Evolutionary conservation across 2,113 vertebrate species (phyloP).

Genomic region (Microtus pennsylvanicus): DNA sequence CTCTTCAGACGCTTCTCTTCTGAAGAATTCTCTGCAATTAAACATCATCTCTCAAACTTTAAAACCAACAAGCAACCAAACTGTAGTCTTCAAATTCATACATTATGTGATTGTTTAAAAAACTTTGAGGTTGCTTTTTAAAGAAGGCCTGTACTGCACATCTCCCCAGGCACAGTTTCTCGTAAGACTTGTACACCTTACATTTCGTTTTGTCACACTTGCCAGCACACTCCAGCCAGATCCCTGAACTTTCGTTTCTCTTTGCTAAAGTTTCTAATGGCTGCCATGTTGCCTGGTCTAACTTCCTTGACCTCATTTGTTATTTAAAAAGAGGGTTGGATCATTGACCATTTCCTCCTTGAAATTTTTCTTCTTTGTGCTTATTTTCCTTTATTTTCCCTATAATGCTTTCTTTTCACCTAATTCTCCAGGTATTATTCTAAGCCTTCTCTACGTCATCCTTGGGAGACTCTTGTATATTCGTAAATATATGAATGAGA

Average conservation of each 20-base stretch:
- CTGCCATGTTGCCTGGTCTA: background rate
- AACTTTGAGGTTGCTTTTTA: background rate
- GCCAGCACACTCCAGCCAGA: background rate
- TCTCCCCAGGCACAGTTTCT: background rate
- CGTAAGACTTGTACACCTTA: background rate
- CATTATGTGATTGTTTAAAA: background rate
- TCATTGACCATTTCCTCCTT: background rate
- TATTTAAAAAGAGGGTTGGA: background rate
- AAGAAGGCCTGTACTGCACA: background rate
- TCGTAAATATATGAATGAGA: background rate
- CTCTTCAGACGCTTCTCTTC: background rate
- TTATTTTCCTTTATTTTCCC: constrained; percentile 11
- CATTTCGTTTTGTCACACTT: background rate
- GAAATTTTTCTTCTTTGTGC: background rate
- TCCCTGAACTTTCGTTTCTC: background rate
- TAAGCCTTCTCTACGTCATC: background rate
- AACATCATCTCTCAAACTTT: background rate
- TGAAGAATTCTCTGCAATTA: constrained; percentile 4
- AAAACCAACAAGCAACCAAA: background rate
- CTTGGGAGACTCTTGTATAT: background rate
- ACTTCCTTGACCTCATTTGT: background rate
- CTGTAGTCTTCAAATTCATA: constrained; percentile 6
- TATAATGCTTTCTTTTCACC: background rate
- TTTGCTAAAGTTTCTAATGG: background rate
- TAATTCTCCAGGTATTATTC: background rate